phyloP scores from a whole-genome alignment of 2,113 vertebrate species.

The Coregonus clupeaformis region DNA sequence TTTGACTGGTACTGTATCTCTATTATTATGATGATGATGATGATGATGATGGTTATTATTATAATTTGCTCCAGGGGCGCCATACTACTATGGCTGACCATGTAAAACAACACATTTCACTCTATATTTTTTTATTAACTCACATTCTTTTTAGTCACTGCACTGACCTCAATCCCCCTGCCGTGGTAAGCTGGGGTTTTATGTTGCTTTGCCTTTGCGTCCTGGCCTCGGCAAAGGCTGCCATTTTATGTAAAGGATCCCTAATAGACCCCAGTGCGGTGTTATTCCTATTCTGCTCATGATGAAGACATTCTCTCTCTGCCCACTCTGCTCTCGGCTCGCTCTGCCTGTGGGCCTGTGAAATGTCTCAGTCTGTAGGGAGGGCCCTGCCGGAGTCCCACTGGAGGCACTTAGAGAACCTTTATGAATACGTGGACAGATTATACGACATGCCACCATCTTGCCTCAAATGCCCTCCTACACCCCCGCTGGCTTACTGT shows the following conservation, averaged over 20 bases:
- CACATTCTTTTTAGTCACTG: not conserved
- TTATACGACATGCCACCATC: conserved; percentile 45
- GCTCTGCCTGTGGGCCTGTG: conserved; percentile 65
- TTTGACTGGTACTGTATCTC: too few relatives aligned
- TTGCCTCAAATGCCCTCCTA: conserved; percentile 38
- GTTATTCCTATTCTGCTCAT: conserved; percentile 74
- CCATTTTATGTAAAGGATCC: conserved; percentile 68
- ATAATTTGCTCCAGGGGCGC: too few relatives aligned
- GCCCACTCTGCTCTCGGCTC: conserved; percentile 5
- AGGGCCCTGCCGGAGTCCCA: conserved; percentile 61
- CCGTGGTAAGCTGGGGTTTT: conserved; percentile 46
- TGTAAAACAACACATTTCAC: too few relatives aligned
- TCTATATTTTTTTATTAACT: too few relatives aligned
- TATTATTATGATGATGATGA: too few relatives aligned
- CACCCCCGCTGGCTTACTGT: conserved; percentile 22
- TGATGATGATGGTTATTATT: too few relatives aligned
- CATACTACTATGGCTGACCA: too few relatives aligned
- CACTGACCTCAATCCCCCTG: conserved; percentile 23
- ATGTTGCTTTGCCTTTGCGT: conserved; percentile 26
- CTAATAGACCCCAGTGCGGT: conserved; percentile 80
- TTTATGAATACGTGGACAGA: conserved; percentile 71
- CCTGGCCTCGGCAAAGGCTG: conserved; percentile 43
- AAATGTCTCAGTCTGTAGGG: conserved; percentile 68
- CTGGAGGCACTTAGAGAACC: conserved; percentile 77
- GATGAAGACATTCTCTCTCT: conserved; percentile 69